phyloP scores from a whole-genome alignment of 23 tunicate genomes.

The Trididemnum miniatum region DNA sequence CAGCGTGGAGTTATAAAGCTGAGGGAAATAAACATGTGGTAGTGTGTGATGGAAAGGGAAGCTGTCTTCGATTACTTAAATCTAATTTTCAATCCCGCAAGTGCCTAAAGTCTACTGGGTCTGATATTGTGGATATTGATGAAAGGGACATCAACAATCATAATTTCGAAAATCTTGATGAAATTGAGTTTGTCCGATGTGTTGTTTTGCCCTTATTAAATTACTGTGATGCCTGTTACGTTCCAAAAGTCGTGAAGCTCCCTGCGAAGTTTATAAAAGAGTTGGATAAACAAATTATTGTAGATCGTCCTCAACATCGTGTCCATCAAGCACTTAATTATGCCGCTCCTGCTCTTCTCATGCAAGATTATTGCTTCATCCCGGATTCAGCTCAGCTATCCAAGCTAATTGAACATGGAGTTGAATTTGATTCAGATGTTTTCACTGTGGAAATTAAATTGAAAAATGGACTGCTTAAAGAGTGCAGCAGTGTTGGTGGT shows the following conservation, averaged over 20 bases:
- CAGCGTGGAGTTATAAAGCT: slow-evolving; percentile 79
- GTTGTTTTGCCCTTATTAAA: slow-evolving; percentile 69
- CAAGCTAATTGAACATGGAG: neutral
- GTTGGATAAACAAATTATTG: slow-evolving; percentile 42
- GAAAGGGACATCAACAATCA: neutral
- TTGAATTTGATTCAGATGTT: slow-evolving; percentile 12
- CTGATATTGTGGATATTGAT: neutral
- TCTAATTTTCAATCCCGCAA: neutral
- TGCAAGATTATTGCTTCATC: slow-evolving; percentile 56
- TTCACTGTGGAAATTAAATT: slow-evolving; percentile 55
- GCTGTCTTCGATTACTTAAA: slow-evolving; percentile 69
- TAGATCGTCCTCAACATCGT: slow-evolving; percentile 58
- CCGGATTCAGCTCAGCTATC: neutral
- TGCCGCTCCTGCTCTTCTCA: slow-evolving; percentile 14
- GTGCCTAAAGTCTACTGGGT: neutral
- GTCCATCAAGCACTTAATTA: slow-evolving; percentile 30
- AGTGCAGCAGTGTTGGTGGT: neutral
- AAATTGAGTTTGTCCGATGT: slow-evolving; percentile 33
- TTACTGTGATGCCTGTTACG: slow-evolving; percentile 51
- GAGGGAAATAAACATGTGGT: slow-evolving; percentile 93
- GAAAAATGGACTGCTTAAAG: slow-evolving; percentile 52
- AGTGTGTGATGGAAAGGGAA: slow-evolving; percentile 54
- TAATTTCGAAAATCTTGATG: slow-evolving; percentile 4
- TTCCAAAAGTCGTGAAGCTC: slow-evolving; percentile 36
- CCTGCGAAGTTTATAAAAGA: slow-evolving; percentile 46